Conservation (phyloP, 1,140 invertebrate species). For the Elymnias hypermnestra region DNA sequence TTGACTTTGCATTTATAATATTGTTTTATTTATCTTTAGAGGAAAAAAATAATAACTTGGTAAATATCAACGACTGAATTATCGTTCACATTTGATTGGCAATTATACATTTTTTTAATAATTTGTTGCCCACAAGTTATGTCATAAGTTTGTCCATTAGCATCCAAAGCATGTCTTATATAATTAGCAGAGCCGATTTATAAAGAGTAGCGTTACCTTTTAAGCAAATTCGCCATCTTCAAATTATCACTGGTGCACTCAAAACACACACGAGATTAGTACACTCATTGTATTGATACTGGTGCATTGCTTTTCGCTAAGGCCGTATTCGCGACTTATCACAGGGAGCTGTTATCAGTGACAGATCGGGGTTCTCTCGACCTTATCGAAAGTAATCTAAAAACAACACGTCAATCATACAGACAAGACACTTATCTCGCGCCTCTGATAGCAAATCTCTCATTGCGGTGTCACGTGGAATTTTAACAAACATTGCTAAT, state of each 20-base stretch:
- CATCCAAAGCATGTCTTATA: too few relatives aligned
- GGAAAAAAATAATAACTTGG: too few relatives aligned
- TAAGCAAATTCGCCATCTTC: conserved; percentile 44
- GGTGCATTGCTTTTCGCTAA: too few relatives aligned
- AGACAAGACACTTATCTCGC: conserved; percentile 11
- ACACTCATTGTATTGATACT: conserved; percentile 1
- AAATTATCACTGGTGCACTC: conserved; percentile 12
- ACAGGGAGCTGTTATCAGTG: conserved; percentile 56
- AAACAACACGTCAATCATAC: conserved; percentile 61
- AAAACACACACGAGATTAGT: conserved; percentile 10
- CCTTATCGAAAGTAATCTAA: conserved; percentile 30
- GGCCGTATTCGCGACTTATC: too few relatives aligned
- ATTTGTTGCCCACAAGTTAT: too few relatives aligned
- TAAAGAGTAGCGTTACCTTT: conserved; percentile 46
- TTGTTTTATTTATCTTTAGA: too few relatives aligned
- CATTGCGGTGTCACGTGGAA: conserved; percentile 33
- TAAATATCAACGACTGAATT: too few relatives aligned
- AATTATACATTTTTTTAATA: too few relatives aligned
- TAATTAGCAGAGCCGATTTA: too few relatives aligned
- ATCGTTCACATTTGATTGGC: too few relatives aligned
- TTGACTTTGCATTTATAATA: too few relatives aligned
- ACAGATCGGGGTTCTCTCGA: conserved; percentile 52
- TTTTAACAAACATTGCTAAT: background rate
- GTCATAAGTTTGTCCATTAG: too few relatives aligned
- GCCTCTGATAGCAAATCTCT: conserved; percentile 26